Evolutionary conservation across 2,888 invertebrate species (phyloP), one percentile per base, ranked within the genome.

Genomic region (Endotricha flammealis): DNA sequence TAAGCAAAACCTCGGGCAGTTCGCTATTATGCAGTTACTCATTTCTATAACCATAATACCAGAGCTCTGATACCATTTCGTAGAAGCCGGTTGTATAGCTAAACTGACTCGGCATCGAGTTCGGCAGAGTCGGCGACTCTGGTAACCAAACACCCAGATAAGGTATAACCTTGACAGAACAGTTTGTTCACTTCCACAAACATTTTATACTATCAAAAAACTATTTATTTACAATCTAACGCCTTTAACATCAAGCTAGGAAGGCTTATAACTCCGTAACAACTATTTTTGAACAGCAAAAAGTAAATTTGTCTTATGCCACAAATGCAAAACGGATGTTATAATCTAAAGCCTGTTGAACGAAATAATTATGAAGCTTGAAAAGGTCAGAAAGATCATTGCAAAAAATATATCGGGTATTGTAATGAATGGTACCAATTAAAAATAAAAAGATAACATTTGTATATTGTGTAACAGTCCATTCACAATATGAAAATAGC

Each of bases 111-210:
- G 52, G 47, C 58, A 58, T 60, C 60, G 60, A 51, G 52, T 54
- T 50, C 25, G 59, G n/a, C 60, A 63, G 61, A 61, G 67, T 64
- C 78, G 73, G 73, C 67, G 58, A 54, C 67, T 77, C 64, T 77
- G 59, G 79, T 71, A 80, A 82, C 74, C 63, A 45, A 60, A 80
- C 55, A 68, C 74, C 56, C 44, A 67, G 75, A 79, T 79, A 79
- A 75, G 61, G 40, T 45, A 46, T 62, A 62, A 57, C 75, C 78
- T 75, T 77, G 78, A 68, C 64, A 54, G 60, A 64, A 52, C 53
- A 47, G 48, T 48, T 53, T 48, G 47, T 40, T 39, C 34, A 14
- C 32, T 32, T 38, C 32, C 32, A 37, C 36, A 42, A 38, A 22
- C 13, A 29, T 12, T 29, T 16, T 22, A 6, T 30, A 10, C 16